Base-by-base conservation (phyloP, 1,140 invertebrate genomes). In the Ditylenchus dipsaci region DNA sequence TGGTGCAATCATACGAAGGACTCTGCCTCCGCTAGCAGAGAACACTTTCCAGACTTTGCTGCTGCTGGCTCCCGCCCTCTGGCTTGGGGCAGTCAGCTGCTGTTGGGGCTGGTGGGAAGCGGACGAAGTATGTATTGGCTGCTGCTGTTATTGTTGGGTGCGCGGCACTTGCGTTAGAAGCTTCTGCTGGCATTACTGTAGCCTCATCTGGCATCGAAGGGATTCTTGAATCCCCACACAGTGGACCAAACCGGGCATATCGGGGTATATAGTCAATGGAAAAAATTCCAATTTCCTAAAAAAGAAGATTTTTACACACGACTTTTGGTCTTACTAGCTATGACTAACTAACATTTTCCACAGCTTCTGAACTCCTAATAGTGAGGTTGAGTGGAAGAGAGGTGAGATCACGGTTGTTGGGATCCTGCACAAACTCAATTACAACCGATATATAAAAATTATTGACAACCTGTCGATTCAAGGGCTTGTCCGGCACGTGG, bases 191-290 rank as follows among this genome's bases (percentile, higher is more conserved):
- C 53, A 58, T 73, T 45, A 82, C 68, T 27, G 71, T 73, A 45
- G 72, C 71, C 11, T 76, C 69, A 33, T 83, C 64, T 13, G 73
- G 70, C 47, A 65, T 90, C 3, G 49, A 53, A 87, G 86, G 88
- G 87, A 82, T 87, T 86, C 83, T 90, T 89, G 63, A 89, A 86
- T 84, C 90, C 87, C 73, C 95, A 92, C 83, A 89, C 73, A 98
- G 88, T 63, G 95, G 95, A 67, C 95, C 95, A 85, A 97, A 98
- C 71, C 93, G 87, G 29, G 94, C 96, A 57, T 94, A 94, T 79
- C 90, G 88, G 64, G 94, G 94, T 83, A 98, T 97, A 81, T 93
- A 92, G 81, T 93, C 92, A 49, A 90, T 92, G 83, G 92, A 95
- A 91, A 93, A 97, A 69, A 98, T 92, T 71, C 94, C 93, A 85